Evolutionary conservation across 2,113 vertebrate species (phyloP).

Genomic region (Ictalurus furcatus): DNA sequence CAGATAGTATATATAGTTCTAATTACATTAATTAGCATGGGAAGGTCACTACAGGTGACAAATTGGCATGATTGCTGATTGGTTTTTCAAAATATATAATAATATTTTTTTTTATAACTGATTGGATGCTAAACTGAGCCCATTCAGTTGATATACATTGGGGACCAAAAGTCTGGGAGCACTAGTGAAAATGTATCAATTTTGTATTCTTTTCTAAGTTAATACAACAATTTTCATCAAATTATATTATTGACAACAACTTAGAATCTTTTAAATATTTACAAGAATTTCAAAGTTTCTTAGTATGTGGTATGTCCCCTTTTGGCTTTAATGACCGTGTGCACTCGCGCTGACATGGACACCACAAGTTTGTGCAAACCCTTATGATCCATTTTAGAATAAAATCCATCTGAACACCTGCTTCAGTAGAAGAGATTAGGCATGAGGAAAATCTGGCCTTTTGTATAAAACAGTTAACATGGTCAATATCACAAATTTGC

Average conservation of each 20-base stretch:
- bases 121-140: neutral
- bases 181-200: neutral
- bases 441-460: neutral
- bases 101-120: too few species aligned
- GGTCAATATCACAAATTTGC: neutral
- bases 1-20: neutral
- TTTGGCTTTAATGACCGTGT: neutral
- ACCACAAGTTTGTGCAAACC: neutral
- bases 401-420: neutral
- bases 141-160: neutral
- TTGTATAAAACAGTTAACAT: neutral
- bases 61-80: neutral
- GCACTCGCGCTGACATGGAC: neutral
- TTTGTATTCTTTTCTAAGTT: neutral
- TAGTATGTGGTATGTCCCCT: neutral
- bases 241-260: neutral
- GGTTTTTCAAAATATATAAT: neutral
- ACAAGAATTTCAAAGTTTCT: neutral
- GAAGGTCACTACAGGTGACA: too few species aligned
- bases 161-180: neutral
- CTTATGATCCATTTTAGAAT: neutral
- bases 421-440: neutral
- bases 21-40: neutral
- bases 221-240: neutral
- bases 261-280: neutral